A percentile compares a stretch with the other conserved stretches of the same genome.
These are phyloP conservation scores for Scartelaos histophorus DNA, from an alignment of 2,113 vertebrate genomes.

Conservation along the genomic window DNA sequence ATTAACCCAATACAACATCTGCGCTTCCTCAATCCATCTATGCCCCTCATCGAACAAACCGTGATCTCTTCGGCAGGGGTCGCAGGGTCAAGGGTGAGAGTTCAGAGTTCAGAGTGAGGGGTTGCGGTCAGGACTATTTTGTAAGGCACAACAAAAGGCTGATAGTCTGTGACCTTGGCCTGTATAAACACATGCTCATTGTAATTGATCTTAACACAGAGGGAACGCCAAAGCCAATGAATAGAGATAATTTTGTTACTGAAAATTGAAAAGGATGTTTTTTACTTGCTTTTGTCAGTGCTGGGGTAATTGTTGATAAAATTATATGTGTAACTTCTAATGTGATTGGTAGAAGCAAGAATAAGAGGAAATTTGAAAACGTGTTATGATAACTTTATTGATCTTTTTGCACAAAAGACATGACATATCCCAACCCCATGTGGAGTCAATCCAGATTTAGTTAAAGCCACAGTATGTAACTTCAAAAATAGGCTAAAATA, in stretches of 20 bases:
- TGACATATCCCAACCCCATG: background rate
- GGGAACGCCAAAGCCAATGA: conserved; percentile 32
- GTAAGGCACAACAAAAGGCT: conserved; percentile 51
- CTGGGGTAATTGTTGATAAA: conserved; percentile 5
- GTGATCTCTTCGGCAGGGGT: conserved; percentile 25
- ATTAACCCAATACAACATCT: conserved; percentile 54
- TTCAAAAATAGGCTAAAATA: no score
- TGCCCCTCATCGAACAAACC: conserved; percentile 33
- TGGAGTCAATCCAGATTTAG: background rate
- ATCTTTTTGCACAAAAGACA: background rate
- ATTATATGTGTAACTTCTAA: conserved; percentile 17
- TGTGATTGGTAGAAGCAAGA: conserved; percentile 25
- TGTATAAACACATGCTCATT: conserved; percentile 60
- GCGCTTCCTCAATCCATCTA: conserved; percentile 19
- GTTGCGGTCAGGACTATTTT: conserved; percentile 53
- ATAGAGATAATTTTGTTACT: conserved; percentile 58
- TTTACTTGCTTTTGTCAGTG: conserved; percentile 5
- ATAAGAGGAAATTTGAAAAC: conserved; percentile 3
- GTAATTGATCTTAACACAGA: conserved; percentile 54
- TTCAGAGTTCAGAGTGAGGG: conserved; percentile 44
- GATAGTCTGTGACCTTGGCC: conserved; percentile 52
- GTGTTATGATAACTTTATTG: no score
- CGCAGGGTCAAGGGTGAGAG: conserved; percentile 13
- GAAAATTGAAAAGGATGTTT: conserved; percentile 8
- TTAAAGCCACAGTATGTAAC: background rate